Base-by-base conservation (phyloP, 2,797 vertebrate species). In the Pangasius macronema region DNA sequence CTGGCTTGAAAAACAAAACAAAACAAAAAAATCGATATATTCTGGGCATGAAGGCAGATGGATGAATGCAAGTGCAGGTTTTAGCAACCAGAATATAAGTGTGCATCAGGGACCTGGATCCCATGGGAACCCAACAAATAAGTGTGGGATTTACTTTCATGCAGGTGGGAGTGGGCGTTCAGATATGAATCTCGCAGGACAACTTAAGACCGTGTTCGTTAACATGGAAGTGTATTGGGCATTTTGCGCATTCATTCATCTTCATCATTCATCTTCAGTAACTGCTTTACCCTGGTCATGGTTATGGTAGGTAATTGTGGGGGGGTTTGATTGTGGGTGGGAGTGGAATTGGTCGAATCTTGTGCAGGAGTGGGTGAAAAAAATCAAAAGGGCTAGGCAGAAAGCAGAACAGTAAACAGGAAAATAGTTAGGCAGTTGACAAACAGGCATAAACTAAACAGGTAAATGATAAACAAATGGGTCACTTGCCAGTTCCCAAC, bases 1-100 rank as follows among this genome's bases (percentile, higher is more conserved):
- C 11, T 70, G 30, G 51, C 22, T 30, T 68, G 67, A n/a, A 22
- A 49, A 72, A 24, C 61, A 22, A 33, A 70, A 24, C 4, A 70
- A 51, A 27, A 16, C 55, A 27, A 72, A 42, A 72, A 42, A 87
- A 85, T 72, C 51, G 51, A 67, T 84, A 49, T 16, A 49, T 49
- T 9, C 39, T 49, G 8, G 18, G 42, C 20, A 30, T 33, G 14
- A 65, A 30, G 39, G 59, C 59, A 46, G 39, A 46, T 67, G 36
- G 55, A 61, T 0, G 5, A 81, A 81, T 61, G 22, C 55, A 81
- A 55, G 55, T 36, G 76, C 18, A 39, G 55, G 79, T 27, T 81
- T 61, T 61, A 61, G 55, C 55, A 61, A 61, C 55, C 36, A 81
- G 79, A 81, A 61, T 61, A 42, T 36, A 39, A 57, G 18, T 57